A percentile compares a stretch with the other conserved stretches of the same genome.
phyloP scores from a whole-genome alignment of 2,113 vertebrate genomes.

The Proterorhinus semilunaris region DNA sequence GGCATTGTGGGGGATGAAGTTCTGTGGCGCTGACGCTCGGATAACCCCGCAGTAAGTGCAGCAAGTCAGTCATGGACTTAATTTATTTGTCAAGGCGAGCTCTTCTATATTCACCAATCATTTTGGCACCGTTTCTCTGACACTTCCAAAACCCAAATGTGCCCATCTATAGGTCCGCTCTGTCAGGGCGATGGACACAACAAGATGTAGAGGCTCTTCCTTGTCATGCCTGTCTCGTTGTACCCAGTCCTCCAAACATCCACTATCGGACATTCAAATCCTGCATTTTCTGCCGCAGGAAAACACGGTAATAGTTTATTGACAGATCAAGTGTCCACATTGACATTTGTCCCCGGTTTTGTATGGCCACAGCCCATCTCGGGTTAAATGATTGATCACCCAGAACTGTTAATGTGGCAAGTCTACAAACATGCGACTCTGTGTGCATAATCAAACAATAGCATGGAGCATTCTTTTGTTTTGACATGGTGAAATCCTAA shows the following conservation, averaged over 20 bases:
- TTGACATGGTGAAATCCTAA: no score
- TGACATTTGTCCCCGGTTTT: constrained; percentile 28
- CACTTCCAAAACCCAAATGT: constrained; percentile 54
- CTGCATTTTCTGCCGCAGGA: constrained; percentile 32
- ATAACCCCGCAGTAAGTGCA: constrained; percentile 52
- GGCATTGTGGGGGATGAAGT: constrained; percentile 68
- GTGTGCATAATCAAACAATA: not conserved
- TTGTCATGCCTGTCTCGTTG: constrained; percentile 49
- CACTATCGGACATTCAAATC: constrained; percentile 43
- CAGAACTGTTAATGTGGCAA: constrained; percentile 22
- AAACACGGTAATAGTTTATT: constrained; percentile 52
- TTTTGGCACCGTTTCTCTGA: constrained; percentile 44
- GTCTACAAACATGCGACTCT: constrained; percentile 10
- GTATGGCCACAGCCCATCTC: constrained; percentile 18
- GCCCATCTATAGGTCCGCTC: constrained; percentile 42
- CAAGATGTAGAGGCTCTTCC: constrained; percentile 54
- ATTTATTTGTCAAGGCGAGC: constrained; percentile 61
- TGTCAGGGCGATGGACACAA: constrained; percentile 54
- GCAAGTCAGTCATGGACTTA: constrained; percentile 47
- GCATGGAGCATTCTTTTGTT: constrained; percentile 18
- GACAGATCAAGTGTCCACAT: constrained; percentile 46
- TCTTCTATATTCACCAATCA: constrained; percentile 57
- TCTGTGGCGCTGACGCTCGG: constrained; percentile 42
- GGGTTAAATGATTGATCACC: constrained; percentile 28
- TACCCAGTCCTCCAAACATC: constrained; percentile 18